Conservation (phyloP, 2,113 vertebrate genomes). For the Hemicordylus capensis region DNA sequence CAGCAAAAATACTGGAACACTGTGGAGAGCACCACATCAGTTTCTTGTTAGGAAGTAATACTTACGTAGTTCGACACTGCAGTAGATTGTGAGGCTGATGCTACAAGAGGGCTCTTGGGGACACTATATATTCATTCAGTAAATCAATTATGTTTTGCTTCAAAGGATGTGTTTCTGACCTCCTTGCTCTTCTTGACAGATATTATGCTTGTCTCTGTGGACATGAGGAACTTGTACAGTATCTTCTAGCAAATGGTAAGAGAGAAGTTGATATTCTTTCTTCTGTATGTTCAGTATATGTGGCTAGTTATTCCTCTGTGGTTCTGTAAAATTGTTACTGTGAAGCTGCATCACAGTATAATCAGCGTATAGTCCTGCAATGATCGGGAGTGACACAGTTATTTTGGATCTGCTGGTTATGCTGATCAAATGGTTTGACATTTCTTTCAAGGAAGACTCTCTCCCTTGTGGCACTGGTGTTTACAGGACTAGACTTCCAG, state of each 20-base stretch:
- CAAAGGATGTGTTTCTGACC: not conserved
- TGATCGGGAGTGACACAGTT: not conserved
- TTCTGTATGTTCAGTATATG: not conserved
- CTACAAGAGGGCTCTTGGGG: not conserved
- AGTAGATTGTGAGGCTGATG: not conserved
- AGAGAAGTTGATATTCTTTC: not conserved
- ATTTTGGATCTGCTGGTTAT: not conserved
- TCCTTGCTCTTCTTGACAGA: slow-evolving; percentile 65
- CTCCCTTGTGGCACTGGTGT: not conserved
- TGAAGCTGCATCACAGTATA: slow-evolving; percentile 35
- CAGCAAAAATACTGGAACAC: not conserved
- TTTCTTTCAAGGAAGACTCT: not conserved
- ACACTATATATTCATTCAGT: not conserved
- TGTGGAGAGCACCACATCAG: slow-evolving; percentile 22
- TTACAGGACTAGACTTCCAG: not conserved
- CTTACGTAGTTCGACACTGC: not conserved
- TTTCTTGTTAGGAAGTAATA: not conserved
- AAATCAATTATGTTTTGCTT: not conserved
- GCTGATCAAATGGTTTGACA: not conserved
- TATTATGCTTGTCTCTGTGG: slow-evolving; percentile 98
- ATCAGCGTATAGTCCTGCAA: not conserved
- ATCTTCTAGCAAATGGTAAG: slow-evolving; percentile 94
- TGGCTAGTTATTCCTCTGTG: not conserved
- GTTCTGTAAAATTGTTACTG: not conserved
- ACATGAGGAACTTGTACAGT: slow-evolving; percentile 94